Evolutionary conservation across 2,888 invertebrate species (phyloP), one percentile per base, ranked within the genome.

Genomic region (Brachyptera putata): DNA sequence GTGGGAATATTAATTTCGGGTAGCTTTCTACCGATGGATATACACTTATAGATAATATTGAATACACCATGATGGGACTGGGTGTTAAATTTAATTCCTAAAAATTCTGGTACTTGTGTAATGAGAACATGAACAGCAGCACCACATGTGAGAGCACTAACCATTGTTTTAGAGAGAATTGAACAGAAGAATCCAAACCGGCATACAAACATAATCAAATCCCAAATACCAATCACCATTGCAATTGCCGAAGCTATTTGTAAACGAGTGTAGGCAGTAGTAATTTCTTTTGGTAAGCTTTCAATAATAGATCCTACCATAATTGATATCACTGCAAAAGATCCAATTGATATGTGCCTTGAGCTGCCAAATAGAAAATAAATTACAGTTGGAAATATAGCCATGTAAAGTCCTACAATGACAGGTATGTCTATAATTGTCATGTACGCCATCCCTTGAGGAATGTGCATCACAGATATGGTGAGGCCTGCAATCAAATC

Each of bases 361-460:
- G 95, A 94, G 0, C 93, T 92, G 30, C 94, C 94, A 66, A 95
- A 84, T 63, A 94, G 74, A 66, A 89, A 84, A 74, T 95, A 95
- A 18, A 93, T 75, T 7, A 95, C 77, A 0, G 91, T 90, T 0
- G 95, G 93, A 75, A 95, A 93, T 76, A 95, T 93, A 0, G 93
- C 95, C 82, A 91, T 91, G 74, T 93, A 93, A 24, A 89, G 80
- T 1, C 89, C 89, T 22, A 84, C 80, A 11, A 89, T 84, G 0
- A 89, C 86, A 0, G 86, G 84, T 1, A 88, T 83, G 68, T 85
- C 84, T 0, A 86, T 87, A 39, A 90, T 73, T 48, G 89, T 74
- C 0, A 87, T 87, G 73, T 89, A 90, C 0, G 87, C 89, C 86
- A 89, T 86, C 60, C 87, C 91, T 80, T 93, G 92, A 1, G 92